Evolutionary conservation across 1,140 invertebrate species (phyloP), one percentile per base, ranked within the genome.

Genomic region (Nasonia vitripennis): DNA sequence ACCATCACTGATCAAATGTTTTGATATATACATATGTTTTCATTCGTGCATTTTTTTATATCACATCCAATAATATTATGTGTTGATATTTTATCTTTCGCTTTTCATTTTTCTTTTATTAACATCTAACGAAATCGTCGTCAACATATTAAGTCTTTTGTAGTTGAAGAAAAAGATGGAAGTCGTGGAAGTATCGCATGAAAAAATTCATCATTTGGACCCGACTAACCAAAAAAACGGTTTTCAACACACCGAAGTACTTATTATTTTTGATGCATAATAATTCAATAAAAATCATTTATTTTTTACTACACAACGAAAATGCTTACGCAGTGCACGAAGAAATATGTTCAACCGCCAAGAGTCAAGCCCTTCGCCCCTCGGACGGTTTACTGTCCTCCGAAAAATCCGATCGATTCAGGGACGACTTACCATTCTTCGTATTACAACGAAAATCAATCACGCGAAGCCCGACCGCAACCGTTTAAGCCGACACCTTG

Each of bases 361-460:
- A 91, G 94, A n/a, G 91, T 91, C 5, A 92, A 93, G 79, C 94
- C 94, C 5, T 93, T 93, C 62, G 93, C 93, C 9, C 95, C 95
- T 0, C 87, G 92, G 41, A 90, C 89, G 17, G 89, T 88, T 82
- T 95, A 94, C 74, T 90, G 92, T 86, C 92, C 93, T 12, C 94
- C 95, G 0, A 91, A 90, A 45, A 90, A 92, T 20, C 90, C 92
- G 17, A 88, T 95, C 85, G 94, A 95, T 17, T 91, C 93, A 12
- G 90, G 91, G 27, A 95, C 95, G 3, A 95, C 95, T 1, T 95
- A 95, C 83, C 91, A 94, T 7, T 91, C 94, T 14, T 95, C 95
- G 0, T 95, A 94, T 87, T 89, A 93, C 20, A 93, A 91, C 12
- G 91, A 90, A 6, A 91, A 92, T 51, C 84, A 78, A 90, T 87